A percentile compares a stretch with the other conserved stretches of the same genome.
Conservation (phyloP, 1,140 invertebrate species). For the Sesamia nonagrioides region DNA sequence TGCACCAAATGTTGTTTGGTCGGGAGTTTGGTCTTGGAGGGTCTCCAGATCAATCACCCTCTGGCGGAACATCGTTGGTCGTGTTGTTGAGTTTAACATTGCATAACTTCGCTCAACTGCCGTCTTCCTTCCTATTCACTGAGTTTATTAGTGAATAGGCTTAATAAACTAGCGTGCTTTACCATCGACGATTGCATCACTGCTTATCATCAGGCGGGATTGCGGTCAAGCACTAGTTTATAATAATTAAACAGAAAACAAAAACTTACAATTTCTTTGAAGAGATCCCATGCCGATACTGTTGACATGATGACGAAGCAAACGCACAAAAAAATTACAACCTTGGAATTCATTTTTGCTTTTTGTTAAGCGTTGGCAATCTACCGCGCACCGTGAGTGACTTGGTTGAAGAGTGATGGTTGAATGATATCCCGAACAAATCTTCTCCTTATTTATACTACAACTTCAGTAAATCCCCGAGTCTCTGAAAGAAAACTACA, state of each 20-base stretch:
- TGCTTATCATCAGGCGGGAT: too few species aligned
- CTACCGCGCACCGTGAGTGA: neutral
- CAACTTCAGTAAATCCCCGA: neutral
- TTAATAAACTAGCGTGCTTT: too few species aligned
- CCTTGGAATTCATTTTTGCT: conserved; percentile 45
- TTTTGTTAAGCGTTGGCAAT: neutral
- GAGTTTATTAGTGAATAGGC: too few species aligned
- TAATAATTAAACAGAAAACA: neutral
- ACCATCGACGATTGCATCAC: too few species aligned
- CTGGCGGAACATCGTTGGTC: too few species aligned
- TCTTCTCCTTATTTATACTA: neutral
- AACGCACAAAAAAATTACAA: conserved; percentile 48
- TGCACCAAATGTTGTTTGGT: too few species aligned
- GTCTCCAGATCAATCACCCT: too few species aligned
- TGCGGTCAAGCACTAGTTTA: too few species aligned
- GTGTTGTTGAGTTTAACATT: too few species aligned
- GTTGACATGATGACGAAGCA: conserved; percentile 49
- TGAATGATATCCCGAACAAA: neutral
- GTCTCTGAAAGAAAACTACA: neutral
- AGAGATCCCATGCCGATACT: conserved; percentile 44
- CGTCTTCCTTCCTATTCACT: too few species aligned
- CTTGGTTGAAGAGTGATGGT: neutral
- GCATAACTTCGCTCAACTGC: too few species aligned
- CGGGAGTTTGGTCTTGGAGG: too few species aligned
- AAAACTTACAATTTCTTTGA: conserved; percentile 53